Percentiles rank a stretch among this genome's conserved stretches.
phyloP scores from a whole-genome alignment of 2,797 vertebrate genomes.

The Bovichtus diacanthus region DNA sequence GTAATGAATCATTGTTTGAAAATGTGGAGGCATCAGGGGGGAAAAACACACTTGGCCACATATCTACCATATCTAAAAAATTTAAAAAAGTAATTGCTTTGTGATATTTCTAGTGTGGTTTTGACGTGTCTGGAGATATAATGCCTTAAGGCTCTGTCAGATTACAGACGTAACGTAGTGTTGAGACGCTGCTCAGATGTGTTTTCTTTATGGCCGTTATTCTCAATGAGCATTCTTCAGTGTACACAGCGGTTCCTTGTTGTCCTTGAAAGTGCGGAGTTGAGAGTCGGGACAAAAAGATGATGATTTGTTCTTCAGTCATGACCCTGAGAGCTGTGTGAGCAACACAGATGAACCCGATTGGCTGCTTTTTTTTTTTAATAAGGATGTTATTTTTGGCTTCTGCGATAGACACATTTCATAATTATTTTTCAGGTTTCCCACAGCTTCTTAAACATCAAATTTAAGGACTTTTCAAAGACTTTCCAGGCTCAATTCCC shows the following conservation, averaged over 20 bases:
- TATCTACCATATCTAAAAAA: conserved; percentile 28
- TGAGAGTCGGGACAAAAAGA: conserved; percentile 4
- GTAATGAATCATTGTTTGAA: conserved; percentile 62
- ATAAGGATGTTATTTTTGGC: background rate
- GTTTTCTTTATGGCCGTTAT: conserved; percentile 29
- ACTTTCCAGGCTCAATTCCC: no score
- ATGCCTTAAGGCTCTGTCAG: conserved; percentile 34
- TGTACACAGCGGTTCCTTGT: conserved; percentile 18
- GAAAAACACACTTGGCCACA: conserved; percentile 17
- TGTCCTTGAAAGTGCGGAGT: conserved; percentile 14
- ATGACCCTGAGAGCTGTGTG: background rate
- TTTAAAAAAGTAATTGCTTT: conserved; percentile 32
- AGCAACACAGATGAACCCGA: conserved; percentile 2
- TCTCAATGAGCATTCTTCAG: conserved; percentile 40
- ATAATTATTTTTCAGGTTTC: no score
- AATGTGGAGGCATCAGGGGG: conserved; percentile 35
- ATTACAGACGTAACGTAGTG: background rate
- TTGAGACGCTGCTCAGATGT: conserved; percentile 22
- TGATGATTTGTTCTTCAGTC: background rate
- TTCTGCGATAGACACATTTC: background rate
- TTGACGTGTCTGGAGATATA: conserved; percentile 40
- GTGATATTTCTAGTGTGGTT: conserved; percentile 40
- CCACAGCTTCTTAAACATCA: no score
- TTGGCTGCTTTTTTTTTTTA: conserved; percentile 11
- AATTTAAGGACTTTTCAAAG: no score